These are phyloP conservation scores for Anabacerthia variegaticeps DNA, from an alignment of 2,797 vertebrate species.

Conservation along the genomic window DNA sequence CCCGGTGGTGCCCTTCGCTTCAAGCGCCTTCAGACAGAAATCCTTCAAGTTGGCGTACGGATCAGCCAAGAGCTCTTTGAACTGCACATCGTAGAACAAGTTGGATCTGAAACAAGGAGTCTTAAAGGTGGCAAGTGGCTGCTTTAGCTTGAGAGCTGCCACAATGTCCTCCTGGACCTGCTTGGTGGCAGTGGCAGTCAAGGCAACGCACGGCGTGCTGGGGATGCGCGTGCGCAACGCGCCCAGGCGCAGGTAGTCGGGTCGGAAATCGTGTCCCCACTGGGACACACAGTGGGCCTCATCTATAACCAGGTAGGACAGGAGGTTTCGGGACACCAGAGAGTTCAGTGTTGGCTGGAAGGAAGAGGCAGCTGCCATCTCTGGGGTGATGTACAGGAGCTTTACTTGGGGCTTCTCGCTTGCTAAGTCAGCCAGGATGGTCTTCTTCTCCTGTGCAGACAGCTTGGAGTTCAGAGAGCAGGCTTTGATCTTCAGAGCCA, in stretches of 20 bases:
- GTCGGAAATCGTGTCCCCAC: conserved; percentile 97
- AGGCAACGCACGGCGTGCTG: conserved; percentile 84
- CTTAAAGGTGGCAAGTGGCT: conserved; percentile 81
- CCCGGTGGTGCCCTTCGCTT: conserved; percentile 75
- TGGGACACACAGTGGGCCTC: conserved; percentile 98
- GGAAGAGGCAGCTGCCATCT: conserved; percentile 92
- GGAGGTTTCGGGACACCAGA: conserved; percentile 83
- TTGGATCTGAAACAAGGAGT: conserved; percentile 93
- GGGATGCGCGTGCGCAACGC: conserved; percentile 79
- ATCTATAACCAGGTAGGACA: conserved; percentile 91
- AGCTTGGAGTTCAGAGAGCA: conserved; percentile 94
- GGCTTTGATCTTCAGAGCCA: conserved; percentile 85
- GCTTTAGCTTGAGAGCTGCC: conserved; percentile 78
- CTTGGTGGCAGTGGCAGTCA: conserved; percentile 92
- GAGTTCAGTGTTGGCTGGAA: conserved; percentile 88
- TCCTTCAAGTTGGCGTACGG: conserved; percentile 83
- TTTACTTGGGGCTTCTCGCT: conserved; percentile 86
- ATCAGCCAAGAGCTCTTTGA: conserved; percentile 87
- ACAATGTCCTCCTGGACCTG: conserved; percentile 90
- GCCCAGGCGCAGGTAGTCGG: conserved; percentile 93
- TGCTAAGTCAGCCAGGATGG: conserved; percentile 85
- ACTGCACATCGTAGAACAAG: conserved; percentile 92
- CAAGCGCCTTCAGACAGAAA: conserved; percentile 85
- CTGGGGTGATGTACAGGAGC: conserved; percentile 94
- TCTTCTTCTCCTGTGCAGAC: conserved; percentile 79